These are phyloP conservation scores for Callaeas wilsoni DNA, from an alignment of 2,113 vertebrate genomes.

Conservation along the genomic window DNA sequence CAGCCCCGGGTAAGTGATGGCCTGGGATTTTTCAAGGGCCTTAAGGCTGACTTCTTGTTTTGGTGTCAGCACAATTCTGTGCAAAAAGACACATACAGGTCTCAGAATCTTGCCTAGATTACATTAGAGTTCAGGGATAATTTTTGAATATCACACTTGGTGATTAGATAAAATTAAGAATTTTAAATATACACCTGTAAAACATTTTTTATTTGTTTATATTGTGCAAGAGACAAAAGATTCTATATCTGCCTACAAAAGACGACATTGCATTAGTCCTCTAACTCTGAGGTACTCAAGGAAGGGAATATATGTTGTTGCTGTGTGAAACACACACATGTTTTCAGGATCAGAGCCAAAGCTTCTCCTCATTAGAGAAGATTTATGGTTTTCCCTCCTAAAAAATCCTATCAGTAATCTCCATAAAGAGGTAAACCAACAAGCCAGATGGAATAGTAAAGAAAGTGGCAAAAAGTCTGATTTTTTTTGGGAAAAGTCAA, in stretches of 20 bases:
- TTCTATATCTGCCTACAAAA: background rate
- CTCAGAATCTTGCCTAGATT: background rate
- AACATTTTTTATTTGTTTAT: background rate
- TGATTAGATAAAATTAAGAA: background rate
- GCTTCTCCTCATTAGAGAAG: background rate
- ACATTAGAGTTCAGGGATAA: background rate
- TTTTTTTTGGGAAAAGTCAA: background rate
- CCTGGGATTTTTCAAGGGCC: background rate
- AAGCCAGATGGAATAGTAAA: background rate
- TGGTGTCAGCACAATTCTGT: background rate
- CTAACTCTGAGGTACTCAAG: background rate
- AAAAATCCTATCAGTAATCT: background rate
- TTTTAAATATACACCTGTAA: background rate
- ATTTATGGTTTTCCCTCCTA: background rate
- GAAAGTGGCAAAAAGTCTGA: background rate
- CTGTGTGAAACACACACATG: background rate
- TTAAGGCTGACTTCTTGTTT: background rate
- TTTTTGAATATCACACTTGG: background rate
- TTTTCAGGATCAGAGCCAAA: background rate
- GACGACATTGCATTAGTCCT: background rate
- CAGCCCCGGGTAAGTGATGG: background rate
- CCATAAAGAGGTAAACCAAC: background rate
- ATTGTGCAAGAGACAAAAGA: background rate
- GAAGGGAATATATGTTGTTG: background rate
- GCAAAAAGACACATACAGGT: background rate